These are phyloP conservation scores for Phylloscopus trochiloides DNA, from an alignment of 2,113 vertebrate genomes.

Conservation along the genomic window DNA sequence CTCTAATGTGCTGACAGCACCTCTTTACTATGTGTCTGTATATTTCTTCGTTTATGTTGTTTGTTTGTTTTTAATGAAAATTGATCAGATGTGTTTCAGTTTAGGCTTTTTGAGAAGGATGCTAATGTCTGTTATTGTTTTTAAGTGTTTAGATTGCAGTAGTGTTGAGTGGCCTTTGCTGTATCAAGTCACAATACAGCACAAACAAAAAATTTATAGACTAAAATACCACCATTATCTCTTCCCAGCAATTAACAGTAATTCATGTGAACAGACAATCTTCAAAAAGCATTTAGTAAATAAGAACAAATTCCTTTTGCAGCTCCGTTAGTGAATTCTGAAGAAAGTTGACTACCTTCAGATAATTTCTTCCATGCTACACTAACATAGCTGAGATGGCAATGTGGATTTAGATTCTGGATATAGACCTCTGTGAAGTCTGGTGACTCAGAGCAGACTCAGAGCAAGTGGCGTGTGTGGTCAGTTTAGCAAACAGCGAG, in stretches of 20 bases:
- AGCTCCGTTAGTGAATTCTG: not conserved
- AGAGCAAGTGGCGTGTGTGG: not conserved
- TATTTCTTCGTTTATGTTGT: not conserved
- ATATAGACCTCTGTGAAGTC: not conserved
- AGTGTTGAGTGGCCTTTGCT: not conserved
- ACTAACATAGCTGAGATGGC: not conserved
- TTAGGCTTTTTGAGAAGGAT: constrained; percentile 1
- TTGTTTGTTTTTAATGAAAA: not conserved
- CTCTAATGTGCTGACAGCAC: constrained; percentile 27
- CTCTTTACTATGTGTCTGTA: not conserved
- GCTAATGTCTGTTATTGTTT: not conserved
- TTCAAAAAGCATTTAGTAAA: not conserved
- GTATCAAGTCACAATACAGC: not conserved
- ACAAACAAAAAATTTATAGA: not conserved
- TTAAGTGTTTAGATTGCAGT: constrained; percentile 1
- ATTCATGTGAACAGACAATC: not conserved
- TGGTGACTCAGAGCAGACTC: constrained; percentile 44
- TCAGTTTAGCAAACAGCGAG: not conserved
- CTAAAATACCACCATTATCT: not conserved
- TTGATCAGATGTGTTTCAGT: constrained; percentile 1
- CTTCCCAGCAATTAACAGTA: constrained; percentile 10
- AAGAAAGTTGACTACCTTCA: not conserved
- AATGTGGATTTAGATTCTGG: constrained; percentile 9
- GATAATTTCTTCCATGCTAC: not conserved
- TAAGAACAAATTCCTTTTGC: not conserved